Base-by-base conservation (phyloP, 2,797 vertebrate species). In the Clamator glandarius region DNA sequence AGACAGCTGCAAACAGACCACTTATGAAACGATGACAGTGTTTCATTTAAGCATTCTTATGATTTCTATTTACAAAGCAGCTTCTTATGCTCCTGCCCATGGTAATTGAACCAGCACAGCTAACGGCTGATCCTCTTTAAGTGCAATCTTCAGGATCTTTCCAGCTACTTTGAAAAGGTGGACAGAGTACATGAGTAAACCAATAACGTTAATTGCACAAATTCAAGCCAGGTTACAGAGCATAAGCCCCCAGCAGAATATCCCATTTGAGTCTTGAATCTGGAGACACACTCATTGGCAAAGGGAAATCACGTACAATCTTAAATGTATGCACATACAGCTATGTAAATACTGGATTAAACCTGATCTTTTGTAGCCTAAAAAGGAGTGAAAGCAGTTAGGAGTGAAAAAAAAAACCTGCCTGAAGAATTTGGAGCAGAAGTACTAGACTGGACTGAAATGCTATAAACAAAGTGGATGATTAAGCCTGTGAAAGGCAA, bases 1-100 rank as follows among this genome's bases (percentile, higher is more conserved):
- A 91, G 70, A 66, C 23, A 87, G 74, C 84, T 93, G 75, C 61
- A 94, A 94, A 89, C 69, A 95, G 73, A 63, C 58, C 54, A 51
- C 85, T 95, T 86, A 62, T 29, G 68, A 90, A 96, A 84, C 23
- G 2, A 75, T 44, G 70, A 79, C 51, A 83, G 42, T 33, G 82
- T 89, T 66, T 84, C 78, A 19, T 70, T 95, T 94, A 77, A 89
- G 44, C 50, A 68, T 80, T 35, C 42, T 85, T 70, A 57, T 84
- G 88, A 63, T 42, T 93, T 90, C 44, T 63, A 67, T 74, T 89
- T 76, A 82, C 48, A 89, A 76, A 87, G 77, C 80, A 94, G 88
- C 67, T 88, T 82, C 80, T 76, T 44, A 51, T 31, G 39, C 39
- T 90, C 41, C 62, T 84, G 51, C 15, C 57, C 42, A 62, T 39